Conservation (phyloP, 2,888 invertebrate genomes). For the Pseudoips prasinana region DNA sequence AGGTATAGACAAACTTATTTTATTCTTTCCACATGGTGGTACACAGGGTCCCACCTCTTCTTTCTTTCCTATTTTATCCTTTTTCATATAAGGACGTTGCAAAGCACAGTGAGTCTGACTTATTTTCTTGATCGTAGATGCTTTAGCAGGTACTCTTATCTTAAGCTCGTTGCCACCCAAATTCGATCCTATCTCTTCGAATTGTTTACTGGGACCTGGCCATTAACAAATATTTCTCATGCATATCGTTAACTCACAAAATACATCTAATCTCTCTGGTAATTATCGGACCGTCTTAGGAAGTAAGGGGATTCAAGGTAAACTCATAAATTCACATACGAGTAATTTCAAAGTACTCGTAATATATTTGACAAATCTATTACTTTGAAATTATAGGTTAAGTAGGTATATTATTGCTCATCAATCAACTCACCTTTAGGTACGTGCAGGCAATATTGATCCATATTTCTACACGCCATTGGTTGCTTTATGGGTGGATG, state of each 20-base stretch:
- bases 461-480: constrained; percentile 67
- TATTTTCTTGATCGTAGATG: constrained; percentile 71
- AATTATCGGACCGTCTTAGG: no score
- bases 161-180: constrained; percentile 71
- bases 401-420: no score
- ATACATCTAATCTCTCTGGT: no score
- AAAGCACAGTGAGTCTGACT: constrained; percentile 70
- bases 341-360: no score
- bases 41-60: constrained; percentile 47
- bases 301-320: no score
- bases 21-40: constrained; percentile 70
- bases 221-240: constrained; percentile 65
- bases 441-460: constrained; percentile 69
- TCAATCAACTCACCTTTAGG: constrained; percentile 62
- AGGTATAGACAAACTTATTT: constrained; percentile 65
- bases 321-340: no score
- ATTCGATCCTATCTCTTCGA: constrained; percentile 72
- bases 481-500: constrained; percentile 45
- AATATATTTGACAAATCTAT: no score
- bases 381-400: no score
- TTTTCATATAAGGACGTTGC: constrained; percentile 61
- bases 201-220: constrained; percentile 74
- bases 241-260: constrained; percentile 38
- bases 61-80: constrained; percentile 21
- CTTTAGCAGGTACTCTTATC: constrained; percentile 68